Percentiles rank a stretch among this genome's conserved stretches.
These are phyloP conservation scores for human DNA, from an alignment of 2,113 vertebrate species.

Conservation along the genomic window DNA sequence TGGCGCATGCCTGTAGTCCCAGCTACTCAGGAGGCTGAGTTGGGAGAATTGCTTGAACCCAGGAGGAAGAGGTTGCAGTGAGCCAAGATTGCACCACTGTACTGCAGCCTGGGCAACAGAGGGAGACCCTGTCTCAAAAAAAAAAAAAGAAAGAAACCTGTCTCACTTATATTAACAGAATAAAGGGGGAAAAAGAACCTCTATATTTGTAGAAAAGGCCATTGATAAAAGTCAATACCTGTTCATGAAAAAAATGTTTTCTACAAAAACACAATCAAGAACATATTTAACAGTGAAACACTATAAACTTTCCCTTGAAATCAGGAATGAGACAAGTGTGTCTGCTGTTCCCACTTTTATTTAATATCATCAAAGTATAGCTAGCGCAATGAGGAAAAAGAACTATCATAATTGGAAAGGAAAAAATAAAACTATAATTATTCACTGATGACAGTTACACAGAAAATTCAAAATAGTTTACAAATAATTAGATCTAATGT, in stretches of 20 bases:
- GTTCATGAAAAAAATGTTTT: background rate
- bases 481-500: background rate
- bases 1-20: no score
- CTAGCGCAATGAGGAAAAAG: background rate
- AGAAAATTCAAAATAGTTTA: slow-evolving; percentile 7
- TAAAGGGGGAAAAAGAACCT: background rate
- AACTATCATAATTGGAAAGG: background rate
- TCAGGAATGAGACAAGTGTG: background rate
- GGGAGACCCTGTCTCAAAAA: background rate
- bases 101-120: background rate
- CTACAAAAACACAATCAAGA: background rate
- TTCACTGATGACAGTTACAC: background rate
- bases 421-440: background rate
- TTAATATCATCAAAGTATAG: background rate
- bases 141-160: background rate
- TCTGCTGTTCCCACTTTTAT: background rate
- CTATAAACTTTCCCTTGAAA: background rate
- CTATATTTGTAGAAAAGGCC: background rate
- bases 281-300: background rate
- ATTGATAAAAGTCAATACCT: background rate
- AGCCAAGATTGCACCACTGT: background rate
- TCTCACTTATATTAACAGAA: background rate
- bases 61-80: background rate
- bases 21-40: background rate
- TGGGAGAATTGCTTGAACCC: no score